Percentiles rank a stretch among this genome's conserved stretches.
Evolutionary conservation across 2,113 vertebrate species (phyloP).

Genomic region (Aphelocoma coerulescens): DNA sequence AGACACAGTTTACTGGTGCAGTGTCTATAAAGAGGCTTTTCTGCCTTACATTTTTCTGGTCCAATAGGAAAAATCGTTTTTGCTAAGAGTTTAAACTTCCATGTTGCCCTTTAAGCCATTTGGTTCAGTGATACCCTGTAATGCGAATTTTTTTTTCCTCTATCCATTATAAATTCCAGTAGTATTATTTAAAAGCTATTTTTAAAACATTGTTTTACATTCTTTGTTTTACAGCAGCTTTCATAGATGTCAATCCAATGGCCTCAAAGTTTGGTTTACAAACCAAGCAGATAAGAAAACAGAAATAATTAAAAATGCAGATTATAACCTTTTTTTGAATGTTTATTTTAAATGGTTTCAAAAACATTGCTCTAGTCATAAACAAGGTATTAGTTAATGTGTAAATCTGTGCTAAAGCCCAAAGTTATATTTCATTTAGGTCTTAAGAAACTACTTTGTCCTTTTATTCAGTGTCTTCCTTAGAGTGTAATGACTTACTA

Average conservation of each 20-base stretch:
- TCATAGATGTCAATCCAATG: not conserved
- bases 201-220: not conserved
- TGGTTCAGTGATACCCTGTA: not conserved
- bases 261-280: not conserved
- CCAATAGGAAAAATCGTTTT: not conserved
- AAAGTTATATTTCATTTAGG: not conserved
- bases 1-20: not conserved
- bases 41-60: not conserved
- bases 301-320: not conserved
- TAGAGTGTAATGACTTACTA: constrained; percentile 7
- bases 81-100: not conserved
- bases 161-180: not conserved
- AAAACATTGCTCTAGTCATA: not conserved
- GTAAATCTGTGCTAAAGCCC: not conserved
- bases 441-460: not conserved
- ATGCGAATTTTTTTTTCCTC: not conserved
- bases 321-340: not conserved
- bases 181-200: not conserved
- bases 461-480: not conserved
- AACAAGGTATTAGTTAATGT: not conserved
- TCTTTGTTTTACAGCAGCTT: not conserved
- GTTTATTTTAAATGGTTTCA: not conserved
- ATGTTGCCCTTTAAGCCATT: not conserved
- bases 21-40: not conserved
- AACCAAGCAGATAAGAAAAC: not conserved